These are phyloP conservation scores for Parelbella ahira DNA, from an alignment of 2,888 invertebrate species.

Conservation along the genomic window DNA sequence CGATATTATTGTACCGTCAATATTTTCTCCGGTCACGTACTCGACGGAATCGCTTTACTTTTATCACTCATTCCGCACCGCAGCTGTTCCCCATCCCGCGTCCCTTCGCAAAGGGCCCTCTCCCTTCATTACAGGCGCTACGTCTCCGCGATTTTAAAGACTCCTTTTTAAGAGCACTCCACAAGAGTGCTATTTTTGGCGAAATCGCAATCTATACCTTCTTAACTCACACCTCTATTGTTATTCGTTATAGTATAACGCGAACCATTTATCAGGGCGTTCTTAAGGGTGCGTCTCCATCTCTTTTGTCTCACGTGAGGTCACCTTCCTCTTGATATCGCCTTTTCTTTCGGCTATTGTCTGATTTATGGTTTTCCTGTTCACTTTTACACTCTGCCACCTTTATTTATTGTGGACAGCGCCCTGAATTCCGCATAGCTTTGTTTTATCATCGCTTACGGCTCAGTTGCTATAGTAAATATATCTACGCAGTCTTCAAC, in stretches of 20 bases:
- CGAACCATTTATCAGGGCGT: conserved; percentile 46
- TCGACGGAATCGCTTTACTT: conserved; percentile 24
- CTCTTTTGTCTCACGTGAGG: conserved; percentile 50
- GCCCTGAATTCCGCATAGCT: conserved; percentile 41
- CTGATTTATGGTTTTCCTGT: conserved; percentile 51
- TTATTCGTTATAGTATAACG: conserved; percentile 35
- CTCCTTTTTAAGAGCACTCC: conserved; percentile 55
- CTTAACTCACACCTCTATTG: conserved; percentile 29
- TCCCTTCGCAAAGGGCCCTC: conserved; percentile 40
- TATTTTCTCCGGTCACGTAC: conserved; percentile 22
- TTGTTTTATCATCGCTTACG: conserved; percentile 39
- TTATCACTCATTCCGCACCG: conserved; percentile 25
- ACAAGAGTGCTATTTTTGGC: conserved; percentile 47
- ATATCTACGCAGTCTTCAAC: conserved; percentile 35
- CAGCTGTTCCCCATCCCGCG: conserved; percentile 18
- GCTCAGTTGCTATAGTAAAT: conserved; percentile 40
- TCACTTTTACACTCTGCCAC: conserved; percentile 35
- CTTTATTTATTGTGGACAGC: conserved; percentile 44
- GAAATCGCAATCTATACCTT: conserved; percentile 43
- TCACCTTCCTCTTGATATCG: conserved; percentile 39
- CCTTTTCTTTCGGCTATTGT: conserved; percentile 38
- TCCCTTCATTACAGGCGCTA: conserved; percentile 51
- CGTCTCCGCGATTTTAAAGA: conserved; percentile 58
- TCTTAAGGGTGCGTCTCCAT: conserved; percentile 36
- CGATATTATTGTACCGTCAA: too few relatives aligned